Percentiles rank a stretch among this genome's conserved stretches.
Evolutionary conservation across 1,140 invertebrate species (phyloP).

Genomic region (Wasmannia auropunctata): DNA sequence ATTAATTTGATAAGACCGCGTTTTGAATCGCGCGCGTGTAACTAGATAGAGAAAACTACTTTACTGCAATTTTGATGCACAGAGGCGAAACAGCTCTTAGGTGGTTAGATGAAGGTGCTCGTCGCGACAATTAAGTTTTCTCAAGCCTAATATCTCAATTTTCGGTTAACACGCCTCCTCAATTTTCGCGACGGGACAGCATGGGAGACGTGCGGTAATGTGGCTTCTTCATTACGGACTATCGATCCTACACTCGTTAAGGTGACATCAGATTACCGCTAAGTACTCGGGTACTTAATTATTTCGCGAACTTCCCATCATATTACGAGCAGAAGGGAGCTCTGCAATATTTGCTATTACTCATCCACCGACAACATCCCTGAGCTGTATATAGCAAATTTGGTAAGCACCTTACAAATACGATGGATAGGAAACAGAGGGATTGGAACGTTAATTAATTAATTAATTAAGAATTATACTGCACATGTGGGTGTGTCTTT

Average conservation of each 20-base stretch:
- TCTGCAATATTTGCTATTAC: slow-evolving; percentile 38
- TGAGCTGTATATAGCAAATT: background rate
- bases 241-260: slow-evolving; percentile 52
- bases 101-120: background rate
- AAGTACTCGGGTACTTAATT: slow-evolving; percentile 49
- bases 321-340: slow-evolving; percentile 21
- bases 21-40: background rate
- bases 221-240: slow-evolving; percentile 39
- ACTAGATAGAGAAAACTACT: background rate
- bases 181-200: slow-evolving; percentile 12
- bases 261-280: slow-evolving; percentile 45
- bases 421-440: background rate
- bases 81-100: background rate
- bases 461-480: background rate
- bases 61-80: background rate
- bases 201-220: background rate
- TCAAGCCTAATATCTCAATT: slow-evolving; percentile 26
- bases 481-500: no score
- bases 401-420: background rate
- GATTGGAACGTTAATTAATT: slow-evolving; percentile 17
- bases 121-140: slow-evolving; percentile 6
- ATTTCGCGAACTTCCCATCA: slow-evolving; percentile 19
- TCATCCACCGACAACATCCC: slow-evolving; percentile 1
- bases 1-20: background rate
- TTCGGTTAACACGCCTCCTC: slow-evolving; percentile 13